A percentile compares a stretch with the other conserved stretches of the same genome.
Conservation (phyloP, 2,888 invertebrate genomes). For the Anticlea derivata region DNA sequence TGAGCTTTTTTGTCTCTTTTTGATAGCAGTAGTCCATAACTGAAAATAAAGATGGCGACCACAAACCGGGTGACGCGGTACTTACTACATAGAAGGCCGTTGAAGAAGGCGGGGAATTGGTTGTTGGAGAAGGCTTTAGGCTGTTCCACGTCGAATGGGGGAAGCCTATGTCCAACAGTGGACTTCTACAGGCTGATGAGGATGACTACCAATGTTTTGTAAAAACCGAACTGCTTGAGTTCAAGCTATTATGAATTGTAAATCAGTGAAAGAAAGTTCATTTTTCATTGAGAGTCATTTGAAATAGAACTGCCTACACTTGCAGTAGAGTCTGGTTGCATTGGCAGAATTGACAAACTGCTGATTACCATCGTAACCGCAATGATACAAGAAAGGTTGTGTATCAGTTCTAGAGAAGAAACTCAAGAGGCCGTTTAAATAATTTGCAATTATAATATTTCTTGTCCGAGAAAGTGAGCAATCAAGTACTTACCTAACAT, state of each 20-base stretch:
- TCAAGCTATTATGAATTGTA: background rate
- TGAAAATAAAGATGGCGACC: too few species aligned
- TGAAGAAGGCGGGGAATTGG: too few species aligned
- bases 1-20: too few species aligned
- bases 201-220: too few species aligned
- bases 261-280: background rate
- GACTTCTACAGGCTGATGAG: too few species aligned
- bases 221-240: background rate
- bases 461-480: slow-evolving; percentile 10
- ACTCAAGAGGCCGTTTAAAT: slow-evolving; percentile 8
- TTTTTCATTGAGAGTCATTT: slow-evolving; percentile 1
- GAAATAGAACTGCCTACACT: background rate
- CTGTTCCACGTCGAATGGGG: too few species aligned
- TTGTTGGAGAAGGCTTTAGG: too few species aligned
- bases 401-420: slow-evolving; percentile 21
- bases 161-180: too few species aligned
- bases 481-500: slow-evolving; percentile 11
- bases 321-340: slow-evolving; percentile 49
- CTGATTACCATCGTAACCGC: slow-evolving; percentile 19
- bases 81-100: too few species aligned
- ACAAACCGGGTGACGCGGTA: too few species aligned
- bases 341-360: slow-evolving; percentile 64
- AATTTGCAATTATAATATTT: slow-evolving; percentile 15
- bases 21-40: too few species aligned
- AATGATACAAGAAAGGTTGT: slow-evolving; percentile 13